Percentiles rank a stretch among this genome's conserved stretches.
These are phyloP conservation scores for Periparus ater DNA, from an alignment of 2,797 vertebrate species.

Conservation along the genomic window DNA sequence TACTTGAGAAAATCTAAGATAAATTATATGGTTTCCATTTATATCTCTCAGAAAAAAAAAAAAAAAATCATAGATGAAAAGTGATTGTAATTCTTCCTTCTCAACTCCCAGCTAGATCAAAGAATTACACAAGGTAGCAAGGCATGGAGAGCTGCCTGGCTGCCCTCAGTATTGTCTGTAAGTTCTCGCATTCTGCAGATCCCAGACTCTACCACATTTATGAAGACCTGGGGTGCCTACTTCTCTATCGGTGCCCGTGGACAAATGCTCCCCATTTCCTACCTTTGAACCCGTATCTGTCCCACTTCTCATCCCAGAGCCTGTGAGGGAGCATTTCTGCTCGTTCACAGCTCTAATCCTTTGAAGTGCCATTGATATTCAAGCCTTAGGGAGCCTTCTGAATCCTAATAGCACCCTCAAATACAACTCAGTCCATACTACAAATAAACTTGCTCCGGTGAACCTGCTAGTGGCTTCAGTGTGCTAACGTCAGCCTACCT, in stretches of 20 bases:
- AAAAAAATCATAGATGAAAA: not conserved
- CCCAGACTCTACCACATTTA: not conserved
- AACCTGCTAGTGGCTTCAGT: constrained; percentile 58
- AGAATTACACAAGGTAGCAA: not conserved
- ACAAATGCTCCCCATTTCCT: constrained; percentile 19
- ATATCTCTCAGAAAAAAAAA: not conserved
- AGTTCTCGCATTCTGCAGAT: not conserved
- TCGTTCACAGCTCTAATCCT: constrained; percentile 66
- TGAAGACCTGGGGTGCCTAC: not conserved
- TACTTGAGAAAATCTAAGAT: not conserved
- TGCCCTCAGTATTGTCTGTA: not conserved
- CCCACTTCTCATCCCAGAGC: not conserved
- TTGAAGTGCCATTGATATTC: constrained; percentile 80
- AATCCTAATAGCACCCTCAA: constrained; percentile 72
- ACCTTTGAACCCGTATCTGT: constrained; percentile 41
- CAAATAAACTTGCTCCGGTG: constrained; percentile 81
- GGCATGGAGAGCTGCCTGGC: not conserved
- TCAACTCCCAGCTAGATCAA: not conserved
- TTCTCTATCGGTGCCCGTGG: not conserved
- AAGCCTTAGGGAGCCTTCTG: constrained; percentile 67
- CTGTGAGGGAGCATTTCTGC: constrained; percentile 47
- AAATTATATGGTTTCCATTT: not conserved
- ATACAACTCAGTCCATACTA: constrained; percentile 63
- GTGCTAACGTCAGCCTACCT: constrained; percentile 78
- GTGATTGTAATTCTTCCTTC: not conserved